phyloP scores from a whole-genome alignment of 2,113 vertebrate species.

The Ciconia maguari region DNA sequence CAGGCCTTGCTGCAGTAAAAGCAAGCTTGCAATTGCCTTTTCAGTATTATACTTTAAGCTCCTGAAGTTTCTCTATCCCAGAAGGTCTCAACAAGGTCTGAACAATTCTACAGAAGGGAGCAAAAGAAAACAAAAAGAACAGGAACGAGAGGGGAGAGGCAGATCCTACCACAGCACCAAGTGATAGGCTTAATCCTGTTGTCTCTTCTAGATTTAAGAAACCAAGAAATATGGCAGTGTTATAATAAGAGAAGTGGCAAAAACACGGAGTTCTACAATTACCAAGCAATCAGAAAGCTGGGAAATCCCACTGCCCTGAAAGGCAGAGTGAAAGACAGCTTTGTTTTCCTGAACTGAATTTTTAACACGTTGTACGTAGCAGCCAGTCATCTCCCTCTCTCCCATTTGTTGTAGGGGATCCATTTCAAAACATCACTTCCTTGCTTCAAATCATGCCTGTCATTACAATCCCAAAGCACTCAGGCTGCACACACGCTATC shows the following conservation, averaged over 20 bases:
- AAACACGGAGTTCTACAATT: not conserved
- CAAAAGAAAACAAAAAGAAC: not conserved
- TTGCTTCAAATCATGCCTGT: slow-evolving; percentile 16
- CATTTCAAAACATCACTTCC: slow-evolving; percentile 53
- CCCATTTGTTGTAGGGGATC: slow-evolving; percentile 49
- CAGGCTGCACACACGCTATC: not conserved
- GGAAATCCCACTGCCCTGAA: slow-evolving; percentile 29
- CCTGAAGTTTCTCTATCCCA: not conserved
- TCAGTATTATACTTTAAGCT: not conserved
- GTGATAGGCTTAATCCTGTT: not conserved
- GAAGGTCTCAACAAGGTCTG: slow-evolving; percentile 10
- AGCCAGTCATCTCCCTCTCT: slow-evolving; percentile 46
- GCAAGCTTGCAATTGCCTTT: slow-evolving; percentile 1
- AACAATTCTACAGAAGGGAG: not conserved
- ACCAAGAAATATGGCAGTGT: not conserved
- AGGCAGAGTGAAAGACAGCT: slow-evolving; percentile 39
- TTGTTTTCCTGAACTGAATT: not conserved
- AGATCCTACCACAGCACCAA: not conserved
- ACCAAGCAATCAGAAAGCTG: not conserved
- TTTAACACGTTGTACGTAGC: not conserved
- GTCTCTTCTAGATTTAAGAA: not conserved
- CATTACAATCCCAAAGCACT: slow-evolving; percentile 51
- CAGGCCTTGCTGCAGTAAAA: not conserved
- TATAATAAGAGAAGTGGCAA: not conserved
- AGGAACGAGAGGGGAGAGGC: not conserved